Evolutionary conservation across 1,140 invertebrate genomes (phyloP), one percentile per base, ranked within the genome.

Genomic region (Periplaneta americana): DNA sequence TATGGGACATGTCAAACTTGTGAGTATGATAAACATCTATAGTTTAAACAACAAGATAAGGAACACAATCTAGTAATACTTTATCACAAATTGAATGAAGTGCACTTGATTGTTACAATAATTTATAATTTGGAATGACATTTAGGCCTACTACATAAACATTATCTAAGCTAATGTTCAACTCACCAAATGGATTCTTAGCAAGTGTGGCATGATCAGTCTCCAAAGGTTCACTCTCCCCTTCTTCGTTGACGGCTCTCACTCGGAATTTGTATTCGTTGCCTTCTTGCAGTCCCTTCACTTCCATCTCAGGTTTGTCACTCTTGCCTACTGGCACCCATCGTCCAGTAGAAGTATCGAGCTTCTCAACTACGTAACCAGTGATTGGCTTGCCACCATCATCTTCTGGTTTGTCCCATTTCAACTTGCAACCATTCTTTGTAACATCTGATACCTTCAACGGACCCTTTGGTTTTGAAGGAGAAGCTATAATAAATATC

Each of bases 401-500:
- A 87, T 99, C 98, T 86, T 98, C 97, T 33, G 98, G 98, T 87
- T 98, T 98, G 82, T 98, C 94, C 98, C 98, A 99, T 85, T 96
- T 93, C 2, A 99, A 89, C 85, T 98, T 98, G 86, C 96, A 97
- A 22, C 95, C 92, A 85, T 93, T 94, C 87, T 97, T 96, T n/a
- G 95, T 98, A 28, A 99, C 95, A 87, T 99, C 97, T 10, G 93
- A 91, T 34, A 99, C 96, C 88, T 98, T 95, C 0, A 99, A 91
- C 0, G 98, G 98, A 48, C 98, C 98, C 84, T 95, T 93, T 83
- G 96, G 95, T 88, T 95, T 96, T 84, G 92, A 90, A 66, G 96
- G 95, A 76, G 95, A 91, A 80, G 94, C 95, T 92, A 83, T 66
- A 85, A 82, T 37, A 18, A 66, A 76, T 75, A 83, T 32, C n/a